Evolutionary conservation across 2,797 vertebrate species (phyloP), one percentile per base, ranked within the genome.

Genomic region (Artibeus lituratus): DNA sequence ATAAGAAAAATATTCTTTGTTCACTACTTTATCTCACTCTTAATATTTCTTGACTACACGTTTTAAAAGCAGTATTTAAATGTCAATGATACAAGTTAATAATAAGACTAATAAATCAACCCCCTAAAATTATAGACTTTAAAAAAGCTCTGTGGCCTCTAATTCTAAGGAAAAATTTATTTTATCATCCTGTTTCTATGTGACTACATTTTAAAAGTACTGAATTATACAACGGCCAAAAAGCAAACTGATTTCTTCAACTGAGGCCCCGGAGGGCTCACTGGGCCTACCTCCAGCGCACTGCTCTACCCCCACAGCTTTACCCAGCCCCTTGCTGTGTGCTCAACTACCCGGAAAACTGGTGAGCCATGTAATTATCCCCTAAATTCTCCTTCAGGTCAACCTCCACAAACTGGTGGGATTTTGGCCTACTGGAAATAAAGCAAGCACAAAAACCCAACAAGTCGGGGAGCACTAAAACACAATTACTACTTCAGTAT

Each of bases 61-160:
- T 55, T 87, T 53, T 88, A 80, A 74, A 76, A 65, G 32, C 89
- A 90, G 84, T 76, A 84, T 37, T 35, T 94, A 88, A 69, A 77
- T 44, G 62, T 42, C 39, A 90, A 59, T 47, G 19, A 77, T 11
- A 24, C 35, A 94, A 92, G 21, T 37, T 49, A 94, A 59, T 29
- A 90, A 42, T 42, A 67, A 35, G 37, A 35, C 39, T 65, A 47
- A 92, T 42, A 76, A 77, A 83, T 32, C 9, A 70, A 88, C 29
- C n/a, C 49, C 24, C 51, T 91, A 85, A 86, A 15, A 15, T 78
- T 65, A 42, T 53, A 3, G 35, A 70, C 35, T 86, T 57, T 92
- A 37, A 39, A 78, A 83, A 88, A 87, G 37, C 26, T 90, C 76
- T 91, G 42, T 70, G 62, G 5, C 90, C 35, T 91, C 55, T 62